A percentile compares a stretch with the other conserved stretches of the same genome.
Conservation (phyloP, 1,140 invertebrate genomes). For the Cotesia chilonis region DNA sequence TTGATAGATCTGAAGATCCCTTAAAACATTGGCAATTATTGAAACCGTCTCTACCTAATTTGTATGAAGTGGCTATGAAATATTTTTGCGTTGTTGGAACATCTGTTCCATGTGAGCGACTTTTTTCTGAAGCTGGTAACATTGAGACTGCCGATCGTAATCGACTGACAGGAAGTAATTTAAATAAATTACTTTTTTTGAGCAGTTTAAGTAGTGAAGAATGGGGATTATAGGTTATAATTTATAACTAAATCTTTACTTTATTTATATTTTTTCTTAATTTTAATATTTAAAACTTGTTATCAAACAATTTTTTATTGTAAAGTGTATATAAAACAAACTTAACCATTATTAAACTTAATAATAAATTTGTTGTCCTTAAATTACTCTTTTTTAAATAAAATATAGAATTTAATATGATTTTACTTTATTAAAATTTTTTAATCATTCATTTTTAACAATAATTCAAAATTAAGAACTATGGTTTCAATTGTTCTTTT, state of each 20-base stretch:
- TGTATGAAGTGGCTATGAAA: slow-evolving; percentile 51
- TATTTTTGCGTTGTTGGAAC: slow-evolving; percentile 52
- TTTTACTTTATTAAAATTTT: no score
- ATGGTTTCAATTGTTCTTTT: not conserved
- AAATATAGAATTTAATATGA: no score
- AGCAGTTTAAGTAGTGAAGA: slow-evolving; percentile 26
- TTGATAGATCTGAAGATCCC: slow-evolving; percentile 51
- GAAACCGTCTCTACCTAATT: slow-evolving; percentile 51
- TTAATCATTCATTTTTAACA: slow-evolving; percentile 3
- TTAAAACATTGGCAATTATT: slow-evolving; percentile 54
- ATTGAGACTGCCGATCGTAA: slow-evolving; percentile 33
- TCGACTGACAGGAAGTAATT: slow-evolving; percentile 28
- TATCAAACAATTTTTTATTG: no score
- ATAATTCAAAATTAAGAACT: not conserved
- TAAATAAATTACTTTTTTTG: slow-evolving; percentile 37
- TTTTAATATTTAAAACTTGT: no score
- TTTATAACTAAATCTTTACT: not conserved
- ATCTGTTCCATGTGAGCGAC: slow-evolving; percentile 55
- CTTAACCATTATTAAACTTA: no score
- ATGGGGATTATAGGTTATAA: slow-evolving; percentile 21
- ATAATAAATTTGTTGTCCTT: no score
- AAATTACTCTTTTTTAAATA: no score
- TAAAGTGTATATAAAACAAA: no score
- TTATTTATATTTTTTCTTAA: no score
- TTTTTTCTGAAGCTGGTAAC: slow-evolving; percentile 54